These are phyloP conservation scores for Girardia tigrina DNA, from an alignment of 2,888 invertebrate genomes.

Conservation along the genomic window DNA sequence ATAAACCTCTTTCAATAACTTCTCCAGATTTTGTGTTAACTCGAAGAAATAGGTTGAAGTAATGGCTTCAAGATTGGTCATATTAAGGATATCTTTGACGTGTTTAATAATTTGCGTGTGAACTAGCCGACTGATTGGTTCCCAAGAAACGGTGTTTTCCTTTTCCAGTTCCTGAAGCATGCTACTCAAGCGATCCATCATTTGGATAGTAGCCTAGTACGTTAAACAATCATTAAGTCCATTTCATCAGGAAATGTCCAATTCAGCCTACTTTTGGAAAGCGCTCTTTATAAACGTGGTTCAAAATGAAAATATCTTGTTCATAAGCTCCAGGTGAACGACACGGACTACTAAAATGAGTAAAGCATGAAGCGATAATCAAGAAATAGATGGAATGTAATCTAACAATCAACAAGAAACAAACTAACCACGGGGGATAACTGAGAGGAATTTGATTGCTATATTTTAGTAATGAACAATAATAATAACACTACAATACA, in stretches of 20 bases:
- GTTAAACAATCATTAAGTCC: too few species aligned
- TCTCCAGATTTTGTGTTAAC: conserved; percentile 88
- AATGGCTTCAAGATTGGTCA: conserved; percentile 81
- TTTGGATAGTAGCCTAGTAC: conserved; percentile 74
- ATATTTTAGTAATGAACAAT: too few species aligned
- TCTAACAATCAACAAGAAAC: too few species aligned
- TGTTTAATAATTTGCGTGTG: conserved; percentile 73
- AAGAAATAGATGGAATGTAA: too few species aligned
- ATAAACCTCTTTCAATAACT: conserved; percentile 70
- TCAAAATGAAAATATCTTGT: conserved; percentile 73
- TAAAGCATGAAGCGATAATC: neutral
- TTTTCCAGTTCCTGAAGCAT: conserved; percentile 60
- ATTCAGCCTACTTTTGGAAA: conserved; percentile 80
- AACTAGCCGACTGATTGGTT: conserved; percentile 65
- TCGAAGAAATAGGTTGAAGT: conserved; percentile 93
- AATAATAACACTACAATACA: too few species aligned
- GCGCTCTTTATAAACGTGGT: conserved; percentile 77
- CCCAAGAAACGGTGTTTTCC: conserved; percentile 41
- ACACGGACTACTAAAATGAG: conserved; percentile 78
- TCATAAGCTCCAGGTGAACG: conserved; percentile 69
- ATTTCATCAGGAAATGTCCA: too few species aligned
- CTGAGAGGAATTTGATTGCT: too few species aligned
- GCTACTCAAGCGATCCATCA: conserved; percentile 75
- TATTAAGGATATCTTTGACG: conserved; percentile 85
- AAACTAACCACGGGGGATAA: too few species aligned